phyloP scores from a whole-genome alignment of 2,888 invertebrate species.

The Zygogramma bicolorata region DNA sequence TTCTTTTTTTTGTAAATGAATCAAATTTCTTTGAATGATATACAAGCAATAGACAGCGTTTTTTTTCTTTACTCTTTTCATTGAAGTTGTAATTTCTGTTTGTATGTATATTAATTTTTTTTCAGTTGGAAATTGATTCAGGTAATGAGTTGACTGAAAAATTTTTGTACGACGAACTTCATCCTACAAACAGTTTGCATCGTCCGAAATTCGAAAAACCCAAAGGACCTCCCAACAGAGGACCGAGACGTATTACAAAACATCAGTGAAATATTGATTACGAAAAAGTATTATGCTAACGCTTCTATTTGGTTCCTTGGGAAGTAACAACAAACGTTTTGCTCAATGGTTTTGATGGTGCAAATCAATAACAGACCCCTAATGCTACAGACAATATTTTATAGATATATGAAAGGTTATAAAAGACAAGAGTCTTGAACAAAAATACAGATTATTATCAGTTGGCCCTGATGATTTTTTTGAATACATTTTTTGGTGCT shows the following conservation, averaged over 20 bases:
- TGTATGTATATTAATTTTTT: conserved; percentile 5
- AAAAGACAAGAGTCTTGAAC: background rate
- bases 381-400: conserved; percentile 16
- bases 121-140: conserved; percentile 90
- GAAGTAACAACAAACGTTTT: conserved; percentile 1
- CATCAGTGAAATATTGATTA: conserved; percentile 63
- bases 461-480: background rate
- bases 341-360: conserved; percentile 22
- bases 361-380: conserved; percentile 16
- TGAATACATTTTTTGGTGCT: background rate
- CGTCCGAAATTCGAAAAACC: conserved; percentile 96
- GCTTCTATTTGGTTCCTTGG: conserved; percentile 17
- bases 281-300: conserved; percentile 17
- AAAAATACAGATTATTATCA: background rate
- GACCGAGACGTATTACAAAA: conserved; percentile 90
- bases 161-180: conserved; percentile 91
- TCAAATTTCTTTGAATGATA: no score
- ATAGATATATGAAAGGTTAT: background rate
- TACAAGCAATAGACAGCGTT: no score
- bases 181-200: conserved; percentile 90
- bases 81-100: background rate
- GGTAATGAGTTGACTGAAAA: conserved; percentile 91
- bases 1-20: no score
- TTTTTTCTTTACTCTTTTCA: no score
- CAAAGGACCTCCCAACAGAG: conserved; percentile 94